A percentile compares a stretch with the other conserved stretches of the same genome.
Evolutionary conservation across 2,797 vertebrate genomes (phyloP).

Genomic region (Rhynchonycteris naso): DNA sequence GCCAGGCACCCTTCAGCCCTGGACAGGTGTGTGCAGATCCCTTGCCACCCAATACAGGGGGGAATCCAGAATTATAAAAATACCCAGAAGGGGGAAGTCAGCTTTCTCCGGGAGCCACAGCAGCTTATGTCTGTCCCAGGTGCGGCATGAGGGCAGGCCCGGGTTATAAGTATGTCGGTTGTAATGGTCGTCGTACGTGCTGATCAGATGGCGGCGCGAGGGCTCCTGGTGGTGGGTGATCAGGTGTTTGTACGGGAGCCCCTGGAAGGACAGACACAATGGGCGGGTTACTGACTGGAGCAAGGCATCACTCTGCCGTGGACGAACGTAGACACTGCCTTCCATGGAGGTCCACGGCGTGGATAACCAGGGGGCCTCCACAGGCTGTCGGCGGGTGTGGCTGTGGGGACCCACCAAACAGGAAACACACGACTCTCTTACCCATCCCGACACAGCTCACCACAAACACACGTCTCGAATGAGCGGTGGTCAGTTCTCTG

Average conservation of each 20-base stretch:
- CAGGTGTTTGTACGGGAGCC: conserved; percentile 86
- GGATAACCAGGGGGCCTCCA: not conserved
- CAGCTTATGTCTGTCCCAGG: conserved; percentile 81
- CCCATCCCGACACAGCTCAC: accelerated
- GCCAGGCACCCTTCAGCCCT: not conserved
- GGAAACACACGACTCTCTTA: not conserved
- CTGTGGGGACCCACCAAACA: accelerated
- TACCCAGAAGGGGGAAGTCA: conserved; percentile 87
- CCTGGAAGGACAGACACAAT: conserved; percentile 82
- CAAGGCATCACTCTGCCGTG: not conserved
- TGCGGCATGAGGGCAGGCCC: conserved; percentile 78
- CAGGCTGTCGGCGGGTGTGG: accelerated
- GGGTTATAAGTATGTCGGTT: conserved; percentile 71
- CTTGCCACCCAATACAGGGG: not conserved
- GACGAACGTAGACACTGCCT: not conserved
- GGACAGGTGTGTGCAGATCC: not conserved
- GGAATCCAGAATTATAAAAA: not conserved
- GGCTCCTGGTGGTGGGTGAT: conserved; percentile 84
- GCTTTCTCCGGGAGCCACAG: conserved; percentile 87
- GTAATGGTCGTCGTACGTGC: conserved; percentile 88
- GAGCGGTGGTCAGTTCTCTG: not conserved
- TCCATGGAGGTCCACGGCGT: not conserved
- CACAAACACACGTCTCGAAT: not conserved
- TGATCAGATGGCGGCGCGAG: conserved; percentile 83
- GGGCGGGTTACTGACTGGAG: not conserved